phyloP scores from a whole-genome alignment of 1,140 invertebrate genomes.

The Apolygus lucorum region DNA sequence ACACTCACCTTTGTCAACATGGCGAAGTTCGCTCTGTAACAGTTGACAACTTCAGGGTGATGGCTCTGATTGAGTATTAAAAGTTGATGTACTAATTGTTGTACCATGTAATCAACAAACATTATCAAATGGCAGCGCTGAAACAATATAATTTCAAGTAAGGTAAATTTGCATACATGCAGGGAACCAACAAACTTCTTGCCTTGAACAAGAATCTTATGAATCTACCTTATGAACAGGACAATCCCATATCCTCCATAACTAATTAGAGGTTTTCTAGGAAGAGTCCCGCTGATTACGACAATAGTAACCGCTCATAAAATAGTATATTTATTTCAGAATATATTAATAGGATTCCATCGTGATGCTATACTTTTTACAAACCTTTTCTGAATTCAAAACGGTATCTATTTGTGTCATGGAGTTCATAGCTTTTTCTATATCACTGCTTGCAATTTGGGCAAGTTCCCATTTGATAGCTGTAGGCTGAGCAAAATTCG shows the following conservation, averaged over 20 bases:
- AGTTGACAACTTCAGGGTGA: constrained; percentile 32
- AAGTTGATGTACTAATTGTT: constrained; percentile 29
- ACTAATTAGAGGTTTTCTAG: too few relatives aligned
- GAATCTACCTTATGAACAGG: too few relatives aligned
- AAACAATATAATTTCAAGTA: constrained; percentile 26
- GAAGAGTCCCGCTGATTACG: too few relatives aligned
- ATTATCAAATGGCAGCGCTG: constrained; percentile 26
- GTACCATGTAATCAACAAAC: constrained; percentile 29
- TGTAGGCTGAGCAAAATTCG: constrained; percentile 25
- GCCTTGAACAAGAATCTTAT: too few relatives aligned
- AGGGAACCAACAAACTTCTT: too few relatives aligned
- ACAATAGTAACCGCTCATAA: too few relatives aligned
- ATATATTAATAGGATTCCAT: too few relatives aligned
- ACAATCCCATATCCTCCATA: too few relatives aligned
- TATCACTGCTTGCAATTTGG: constrained; percentile 29
- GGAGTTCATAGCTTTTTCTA: constrained; percentile 30
- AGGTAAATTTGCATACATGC: too few relatives aligned
- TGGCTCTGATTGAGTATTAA: constrained; percentile 30
- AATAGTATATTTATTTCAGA: too few relatives aligned
- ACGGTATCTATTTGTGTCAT: constrained; percentile 31
- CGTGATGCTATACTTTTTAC: too few relatives aligned
- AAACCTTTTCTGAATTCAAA: constrained; percentile 30
- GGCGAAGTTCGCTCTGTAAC: constrained; percentile 31
- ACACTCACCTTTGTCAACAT: constrained; percentile 31
- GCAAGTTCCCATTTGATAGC: constrained; percentile 29